Conservation (phyloP, 2,888 invertebrate genomes). For the Xanthostigma xanthostigma region DNA sequence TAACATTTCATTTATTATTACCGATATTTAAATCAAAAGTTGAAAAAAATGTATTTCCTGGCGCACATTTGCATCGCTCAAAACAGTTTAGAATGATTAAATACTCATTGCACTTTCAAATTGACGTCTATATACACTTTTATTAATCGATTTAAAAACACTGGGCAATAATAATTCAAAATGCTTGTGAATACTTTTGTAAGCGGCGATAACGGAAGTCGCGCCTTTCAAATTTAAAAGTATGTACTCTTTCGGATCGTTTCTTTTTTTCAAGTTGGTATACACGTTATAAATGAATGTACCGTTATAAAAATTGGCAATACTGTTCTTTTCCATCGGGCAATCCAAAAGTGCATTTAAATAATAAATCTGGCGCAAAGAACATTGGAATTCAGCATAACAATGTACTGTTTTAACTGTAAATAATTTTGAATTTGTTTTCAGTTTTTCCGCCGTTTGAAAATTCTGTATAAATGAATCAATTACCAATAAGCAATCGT, state of each 20-base stretch:
- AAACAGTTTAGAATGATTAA: too few species aligned
- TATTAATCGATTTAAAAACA: too few species aligned
- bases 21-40: too few species aligned
- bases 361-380: slow-evolving; percentile 38
- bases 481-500: slow-evolving; percentile 43
- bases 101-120: too few species aligned
- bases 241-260: slow-evolving; percentile 33
- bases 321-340: slow-evolving; percentile 38
- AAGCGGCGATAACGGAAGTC: too few species aligned
- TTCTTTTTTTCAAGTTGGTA: slow-evolving; percentile 40
- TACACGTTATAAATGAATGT: slow-evolving; percentile 63
- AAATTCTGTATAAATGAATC: slow-evolving; percentile 41
- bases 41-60: too few species aligned
- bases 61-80: too few species aligned
- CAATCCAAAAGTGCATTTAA: slow-evolving; percentile 48
- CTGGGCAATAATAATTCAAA: too few species aligned
- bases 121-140: too few species aligned
- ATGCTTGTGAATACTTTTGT: too few species aligned
- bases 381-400: slow-evolving; percentile 52
- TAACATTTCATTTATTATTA: too few species aligned
- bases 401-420: slow-evolving; percentile 40
- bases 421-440: slow-evolving; percentile 37
- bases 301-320: slow-evolving; percentile 55
- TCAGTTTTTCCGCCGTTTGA: slow-evolving; percentile 38
- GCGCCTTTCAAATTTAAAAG: too few species aligned